Base-by-base conservation (phyloP, 1,140 invertebrate species). In the Tetranychus cinnabarinus region DNA sequence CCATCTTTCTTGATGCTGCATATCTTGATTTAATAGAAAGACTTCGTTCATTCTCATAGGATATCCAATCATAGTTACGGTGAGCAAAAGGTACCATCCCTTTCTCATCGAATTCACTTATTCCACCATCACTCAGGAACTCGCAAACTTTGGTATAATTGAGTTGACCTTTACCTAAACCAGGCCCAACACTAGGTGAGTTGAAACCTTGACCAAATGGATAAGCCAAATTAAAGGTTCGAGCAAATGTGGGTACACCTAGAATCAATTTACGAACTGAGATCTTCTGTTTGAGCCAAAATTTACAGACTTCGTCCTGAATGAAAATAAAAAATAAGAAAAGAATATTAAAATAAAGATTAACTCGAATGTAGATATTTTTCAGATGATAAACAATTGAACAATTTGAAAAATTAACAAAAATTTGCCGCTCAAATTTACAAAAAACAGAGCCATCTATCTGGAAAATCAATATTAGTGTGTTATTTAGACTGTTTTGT, bases 231-330 rank as follows among this genome's bases (percentile, higher is more conserved):
- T 79, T 81, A 65, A 80, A 92, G 3, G 81, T 80, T 69, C 88
- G 85, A 7, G 87, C 91, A 72, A 91, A 96, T 36, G 85, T 87
- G 39, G 90, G 86, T 64, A 95, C 76, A 0, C 90, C 90, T 31
- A 96, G 73, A 10, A 89, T 79, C 35, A 96, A 79, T 74, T 93
- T 93, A 34, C 81, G 75, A 58, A 75, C 75, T 3, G 87, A 82
- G 73, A 92, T 81, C 33, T 89, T 90, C 64, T 82, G 79, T 3
- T 73, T 67, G 1, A 82, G 64, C 83, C 88, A 93, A 75, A 86
- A 84, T 63, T 82, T 76, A 0, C 82, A 80, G 2, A 86, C 82
- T 71, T 82, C 88, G 69, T 88, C 69, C 71, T 72, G 23, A 23
- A 23, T 23, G 23, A 0, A 23, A 23, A 23, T 23, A 23, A 37